phyloP scores from a whole-genome alignment of 64 coral and sea anemone genomes.

The Dendrophyllia cribrosa region DNA sequence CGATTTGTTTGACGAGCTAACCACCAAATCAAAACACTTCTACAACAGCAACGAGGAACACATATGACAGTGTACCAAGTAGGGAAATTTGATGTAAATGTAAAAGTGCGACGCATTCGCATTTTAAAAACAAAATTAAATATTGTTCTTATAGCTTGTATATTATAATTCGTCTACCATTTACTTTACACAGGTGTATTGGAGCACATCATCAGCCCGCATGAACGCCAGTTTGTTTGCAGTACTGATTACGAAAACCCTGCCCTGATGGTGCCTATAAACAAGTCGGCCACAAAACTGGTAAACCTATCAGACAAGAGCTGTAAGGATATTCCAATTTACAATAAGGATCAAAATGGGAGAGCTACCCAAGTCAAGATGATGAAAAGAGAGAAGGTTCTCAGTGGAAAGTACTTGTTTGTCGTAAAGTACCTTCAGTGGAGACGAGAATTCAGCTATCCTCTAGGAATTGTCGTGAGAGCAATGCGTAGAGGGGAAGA shows the following conservation, averaged over 20 bases:
- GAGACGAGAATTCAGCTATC: conserved; percentile 48
- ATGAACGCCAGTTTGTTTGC: conserved; percentile 65
- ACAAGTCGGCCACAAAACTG: conserved; percentile 41
- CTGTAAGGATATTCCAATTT: conserved; percentile 51
- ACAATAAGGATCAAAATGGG: not conserved
- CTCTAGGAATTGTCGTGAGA: conserved; percentile 66
- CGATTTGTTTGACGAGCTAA: too few relatives aligned
- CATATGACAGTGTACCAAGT: too few relatives aligned
- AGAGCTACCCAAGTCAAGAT: not conserved
- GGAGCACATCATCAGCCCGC: conserved; percentile 32
- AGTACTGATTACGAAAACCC: conserved; percentile 37
- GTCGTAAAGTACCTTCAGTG: conserved; percentile 81
- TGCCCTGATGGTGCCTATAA: conserved; percentile 59
- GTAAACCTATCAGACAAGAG: conserved; percentile 20
- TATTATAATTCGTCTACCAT: too few relatives aligned
- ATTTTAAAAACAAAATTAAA: too few relatives aligned
- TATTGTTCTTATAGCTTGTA: too few relatives aligned
- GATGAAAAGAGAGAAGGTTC: conserved; percentile 54
- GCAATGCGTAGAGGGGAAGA: conserved; percentile 26
- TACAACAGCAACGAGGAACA: too few relatives aligned
- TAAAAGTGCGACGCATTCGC: too few relatives aligned
- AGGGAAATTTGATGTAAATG: too few relatives aligned
- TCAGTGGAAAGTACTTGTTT: conserved; percentile 79
- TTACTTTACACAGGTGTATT: not conserved
- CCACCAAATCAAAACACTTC: too few relatives aligned